These are phyloP conservation scores for Rotaria magnacalcarata DNA, from an alignment of 2,888 invertebrate species.

Conservation along the genomic window DNA sequence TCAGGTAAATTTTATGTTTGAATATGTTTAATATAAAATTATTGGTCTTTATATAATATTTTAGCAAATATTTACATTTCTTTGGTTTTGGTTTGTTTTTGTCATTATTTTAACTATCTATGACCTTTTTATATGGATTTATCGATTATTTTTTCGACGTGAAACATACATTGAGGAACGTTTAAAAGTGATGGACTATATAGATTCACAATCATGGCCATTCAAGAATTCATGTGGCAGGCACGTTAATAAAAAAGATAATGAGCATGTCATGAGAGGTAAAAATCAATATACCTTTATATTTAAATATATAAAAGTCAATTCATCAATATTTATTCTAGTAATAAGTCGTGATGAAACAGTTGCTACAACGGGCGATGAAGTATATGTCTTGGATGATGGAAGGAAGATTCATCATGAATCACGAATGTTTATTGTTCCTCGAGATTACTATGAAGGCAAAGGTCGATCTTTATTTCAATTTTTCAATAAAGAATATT, in stretches of 20 bases:
- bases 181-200: neutral
- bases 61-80: slow-evolving; percentile 46
- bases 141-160: slow-evolving; percentile 42
- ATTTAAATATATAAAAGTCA: no score
- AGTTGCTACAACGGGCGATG: neutral
- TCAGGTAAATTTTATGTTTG: neutral
- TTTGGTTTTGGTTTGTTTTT: slow-evolving; percentile 46
- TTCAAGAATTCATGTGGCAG: neutral
- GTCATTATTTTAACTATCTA: slow-evolving; percentile 40
- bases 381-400: neutral
- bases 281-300: no score
- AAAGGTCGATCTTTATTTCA: neutral
- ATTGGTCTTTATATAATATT: neutral
- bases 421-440: slow-evolving; percentile 19
- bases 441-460: neutral
- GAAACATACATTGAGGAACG: neutral
- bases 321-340: neutral
- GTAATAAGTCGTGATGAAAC: neutral
- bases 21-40: neutral
- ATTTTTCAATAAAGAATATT: neutral
- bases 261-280: slow-evolving; percentile 1
- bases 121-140: slow-evolving; percentile 42
- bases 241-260: neutral
- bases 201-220: neutral
- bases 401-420: slow-evolving; percentile 21